A percentile compares a stretch with the other conserved stretches of the same genome.
Evolutionary conservation across 2,797 vertebrate species (phyloP).

Genomic region (Phalanger gymnotis): DNA sequence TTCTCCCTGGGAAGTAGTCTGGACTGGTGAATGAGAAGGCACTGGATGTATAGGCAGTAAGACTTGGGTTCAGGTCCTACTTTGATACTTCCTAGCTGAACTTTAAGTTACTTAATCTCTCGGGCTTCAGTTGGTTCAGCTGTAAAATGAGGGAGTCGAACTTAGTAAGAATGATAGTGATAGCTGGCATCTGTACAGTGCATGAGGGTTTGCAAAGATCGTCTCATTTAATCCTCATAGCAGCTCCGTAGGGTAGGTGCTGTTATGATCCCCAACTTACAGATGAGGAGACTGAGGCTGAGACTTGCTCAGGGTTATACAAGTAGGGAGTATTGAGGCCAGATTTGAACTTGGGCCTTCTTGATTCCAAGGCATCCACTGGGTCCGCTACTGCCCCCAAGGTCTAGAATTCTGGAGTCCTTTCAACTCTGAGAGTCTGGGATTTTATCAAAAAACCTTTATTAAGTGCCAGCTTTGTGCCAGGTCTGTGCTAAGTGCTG

Average conservation of each 20-base stretch:
- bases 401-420: background rate
- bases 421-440: background rate
- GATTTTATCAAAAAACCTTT: background rate
- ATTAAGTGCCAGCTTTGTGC: background rate
- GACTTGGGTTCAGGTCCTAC: background rate
- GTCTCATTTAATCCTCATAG: background rate
- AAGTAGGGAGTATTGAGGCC: background rate
- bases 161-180: background rate
- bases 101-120: background rate
- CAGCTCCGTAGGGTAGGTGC: background rate
- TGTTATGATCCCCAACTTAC: background rate
- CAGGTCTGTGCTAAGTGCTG: background rate
- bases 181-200: background rate
- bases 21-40: background rate
- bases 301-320: background rate
- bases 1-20: background rate
- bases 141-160: background rate
- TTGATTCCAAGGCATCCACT: background rate
- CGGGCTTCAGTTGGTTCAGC: background rate
- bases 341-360: background rate
- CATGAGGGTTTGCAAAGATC: background rate
- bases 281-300: background rate
- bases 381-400: background rate
- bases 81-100: background rate
- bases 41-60: background rate